A percentile compares a stretch with the other conserved stretches of the same genome.
Conservation (phyloP, 2,113 vertebrate species). For the sheep (Ovis aries) region ARS-UI_Ramb_v3.0 NC_056065.1:38832001-38832500, state of each 20-base stretch:
- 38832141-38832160: constrained; percentile 62
- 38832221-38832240: constrained; percentile 60
- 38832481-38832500: constrained; percentile 68
- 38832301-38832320: constrained; percentile 57
- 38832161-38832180: constrained; percentile 69
- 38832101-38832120: constrained; percentile 83
- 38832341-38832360: constrained; percentile 34
- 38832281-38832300: constrained; percentile 44
- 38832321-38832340: constrained; percentile 60
- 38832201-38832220: constrained; percentile 65
- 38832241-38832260: constrained; percentile 27
- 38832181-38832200: constrained; percentile 56
- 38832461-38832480: constrained; percentile 66
- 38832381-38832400: constrained; percentile 61
- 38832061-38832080: constrained; percentile 85
- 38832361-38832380: constrained; percentile 60
- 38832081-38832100: constrained; percentile 87
- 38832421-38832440: constrained; percentile 64
- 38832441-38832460: constrained; percentile 74
- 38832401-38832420: constrained; percentile 61
- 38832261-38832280: not conserved
- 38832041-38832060: constrained; percentile 87
- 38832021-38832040: constrained; percentile 77
- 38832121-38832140: constrained; percentile 65
- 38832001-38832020: constrained; percentile 31